Percentiles rank a stretch among this genome's conserved stretches.
phyloP scores from a whole-genome alignment of 2,797 vertebrate species.

The Coracias cyanogaster region DNA sequence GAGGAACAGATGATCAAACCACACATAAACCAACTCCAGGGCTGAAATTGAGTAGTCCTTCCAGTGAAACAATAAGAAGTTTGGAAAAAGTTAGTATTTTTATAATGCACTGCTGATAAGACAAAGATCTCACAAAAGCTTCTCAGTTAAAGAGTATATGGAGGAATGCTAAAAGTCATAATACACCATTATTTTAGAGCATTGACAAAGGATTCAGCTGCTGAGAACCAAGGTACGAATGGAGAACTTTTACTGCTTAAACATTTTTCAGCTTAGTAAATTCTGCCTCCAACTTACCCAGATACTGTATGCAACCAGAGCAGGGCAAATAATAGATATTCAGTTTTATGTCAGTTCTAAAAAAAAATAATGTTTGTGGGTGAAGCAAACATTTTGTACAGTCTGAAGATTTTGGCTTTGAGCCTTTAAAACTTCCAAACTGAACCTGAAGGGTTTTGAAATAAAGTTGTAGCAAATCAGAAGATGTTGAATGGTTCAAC shows the following conservation, averaged over 20 bases:
- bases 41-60: conserved; percentile 20
- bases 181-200: neutral
- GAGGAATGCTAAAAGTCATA: neutral
- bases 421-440: neutral
- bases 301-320: neutral
- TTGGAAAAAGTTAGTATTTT: neutral
- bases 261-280: neutral
- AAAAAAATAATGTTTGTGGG: neutral
- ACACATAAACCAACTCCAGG: neutral
- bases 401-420: neutral
- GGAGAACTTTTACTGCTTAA: neutral
- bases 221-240: neutral
- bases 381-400: neutral
- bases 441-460: neutral
- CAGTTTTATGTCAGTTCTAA: neutral
- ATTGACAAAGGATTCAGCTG: neutral
- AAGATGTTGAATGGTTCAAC: neutral
- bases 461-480: neutral
- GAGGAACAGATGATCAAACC: conserved; percentile 3
- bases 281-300: neutral
- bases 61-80: neutral
- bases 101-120: neutral
- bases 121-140: neutral
- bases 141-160: neutral
- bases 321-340: neutral